Evolutionary conservation across 2,797 vertebrate genomes (phyloP).

Genomic region (Cichlasoma orientale): DNA sequence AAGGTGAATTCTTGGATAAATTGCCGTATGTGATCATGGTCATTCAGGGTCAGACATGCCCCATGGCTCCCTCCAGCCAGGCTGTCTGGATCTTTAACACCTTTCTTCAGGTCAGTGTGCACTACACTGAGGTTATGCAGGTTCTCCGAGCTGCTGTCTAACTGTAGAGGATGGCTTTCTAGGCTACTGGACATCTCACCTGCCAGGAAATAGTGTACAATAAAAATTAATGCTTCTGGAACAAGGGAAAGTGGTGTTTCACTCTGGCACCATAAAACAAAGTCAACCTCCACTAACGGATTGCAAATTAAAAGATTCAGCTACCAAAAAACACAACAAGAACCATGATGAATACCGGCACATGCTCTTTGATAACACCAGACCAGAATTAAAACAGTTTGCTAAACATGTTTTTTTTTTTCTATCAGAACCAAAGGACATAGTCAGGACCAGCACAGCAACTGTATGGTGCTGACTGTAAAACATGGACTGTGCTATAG

Average conservation of each 20-base stretch:
- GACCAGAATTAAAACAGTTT: background rate
- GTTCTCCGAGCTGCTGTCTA: conserved; percentile 77
- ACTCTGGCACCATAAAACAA: background rate
- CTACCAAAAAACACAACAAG: background rate
- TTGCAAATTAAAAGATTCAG: background rate
- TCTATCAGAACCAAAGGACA: background rate
- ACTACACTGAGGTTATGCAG: conserved; percentile 70
- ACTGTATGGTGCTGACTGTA: background rate
- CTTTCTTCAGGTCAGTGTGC: conserved; percentile 78
- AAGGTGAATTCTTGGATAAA: conserved; percentile 98
- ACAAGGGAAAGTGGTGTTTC: background rate
- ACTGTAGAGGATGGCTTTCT: conserved; percentile 86
- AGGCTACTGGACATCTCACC: conserved; percentile 82
- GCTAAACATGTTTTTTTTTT: too few species aligned
- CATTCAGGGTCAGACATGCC: conserved; percentile 91
- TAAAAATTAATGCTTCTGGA: background rate
- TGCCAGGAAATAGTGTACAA: conserved; percentile 51
- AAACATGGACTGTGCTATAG: background rate
- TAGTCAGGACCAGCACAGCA: background rate
- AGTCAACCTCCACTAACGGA: background rate
- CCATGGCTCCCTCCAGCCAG: conserved; percentile 81
- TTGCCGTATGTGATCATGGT: conserved; percentile 95
- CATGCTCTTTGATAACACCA: background rate
- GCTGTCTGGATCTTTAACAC: conserved; percentile 58
- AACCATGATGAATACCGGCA: background rate